phyloP scores from a whole-genome alignment of 2,113 vertebrate genomes.

The Trinectes maculatus region DNA sequence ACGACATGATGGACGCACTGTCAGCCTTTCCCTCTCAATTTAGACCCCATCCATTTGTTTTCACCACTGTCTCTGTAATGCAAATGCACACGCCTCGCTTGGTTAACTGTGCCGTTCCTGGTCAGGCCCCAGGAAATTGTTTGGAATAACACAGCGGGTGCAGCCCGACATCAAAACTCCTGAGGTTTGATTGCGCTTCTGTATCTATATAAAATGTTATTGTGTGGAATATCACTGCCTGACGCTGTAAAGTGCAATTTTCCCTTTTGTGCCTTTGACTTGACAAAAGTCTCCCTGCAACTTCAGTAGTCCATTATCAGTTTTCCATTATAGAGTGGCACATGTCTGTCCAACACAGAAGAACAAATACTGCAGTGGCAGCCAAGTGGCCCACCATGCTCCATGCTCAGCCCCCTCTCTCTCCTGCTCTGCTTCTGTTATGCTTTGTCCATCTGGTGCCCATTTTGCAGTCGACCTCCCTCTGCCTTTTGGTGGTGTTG shows the following conservation, averaged over 20 bases:
- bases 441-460: slow-evolving; percentile 67
- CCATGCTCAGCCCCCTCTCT: not conserved
- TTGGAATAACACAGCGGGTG: slow-evolving; percentile 64
- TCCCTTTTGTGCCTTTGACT: not conserved
- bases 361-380: not conserved
- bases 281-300: not conserved
- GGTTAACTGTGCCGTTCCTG: slow-evolving; percentile 71
- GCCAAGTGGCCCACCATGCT: slow-evolving; percentile 27
- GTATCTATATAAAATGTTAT: not conserved
- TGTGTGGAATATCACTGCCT: not conserved
- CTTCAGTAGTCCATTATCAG: not conserved
- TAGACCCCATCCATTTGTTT: slow-evolving; percentile 73
- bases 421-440: slow-evolving; percentile 29
- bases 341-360: slow-evolving; percentile 4
- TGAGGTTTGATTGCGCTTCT: slow-evolving; percentile 26
- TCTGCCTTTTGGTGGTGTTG: slow-evolving; percentile 33
- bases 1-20: slow-evolving; percentile 75
- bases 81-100: slow-evolving; percentile 67
- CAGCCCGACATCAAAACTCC: slow-evolving; percentile 28
- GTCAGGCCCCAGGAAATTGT: slow-evolving; percentile 63
- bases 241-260: too few relatives aligned
- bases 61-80: slow-evolving; percentile 48
- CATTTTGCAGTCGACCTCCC: slow-evolving; percentile 61
- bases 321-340: not conserved
- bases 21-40: slow-evolving; percentile 78